Evolutionary conservation across 2,797 vertebrate species (phyloP).

Genomic region (Micropoecilia bifurca): DNA sequence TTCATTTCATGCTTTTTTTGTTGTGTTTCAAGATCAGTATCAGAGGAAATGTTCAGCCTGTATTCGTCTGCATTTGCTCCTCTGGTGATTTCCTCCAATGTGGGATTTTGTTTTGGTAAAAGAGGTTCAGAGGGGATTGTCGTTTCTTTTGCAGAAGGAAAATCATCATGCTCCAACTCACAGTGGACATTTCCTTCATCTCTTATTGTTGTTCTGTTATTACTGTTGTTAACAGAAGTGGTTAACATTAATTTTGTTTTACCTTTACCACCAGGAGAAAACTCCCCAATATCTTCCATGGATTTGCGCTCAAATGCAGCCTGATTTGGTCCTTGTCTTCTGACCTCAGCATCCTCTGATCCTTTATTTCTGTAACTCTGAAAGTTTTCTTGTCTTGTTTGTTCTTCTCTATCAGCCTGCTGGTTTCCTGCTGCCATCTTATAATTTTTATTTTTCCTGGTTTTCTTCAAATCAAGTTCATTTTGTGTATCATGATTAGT

Average conservation of each 20-base stretch:
- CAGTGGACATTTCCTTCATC: background rate
- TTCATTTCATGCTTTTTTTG: background rate
- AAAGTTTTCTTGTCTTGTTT: background rate
- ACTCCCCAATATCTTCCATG: background rate
- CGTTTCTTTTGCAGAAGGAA: background rate
- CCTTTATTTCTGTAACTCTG: background rate
- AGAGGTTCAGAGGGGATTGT: background rate
- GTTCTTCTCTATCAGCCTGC: background rate
- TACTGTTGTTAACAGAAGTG: fast-evolving
- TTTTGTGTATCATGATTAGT: background rate
- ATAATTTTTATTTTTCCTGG: background rate
- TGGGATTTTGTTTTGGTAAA: background rate
- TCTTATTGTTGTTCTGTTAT: background rate
- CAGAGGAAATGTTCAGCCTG: background rate
- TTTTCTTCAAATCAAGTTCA: background rate
- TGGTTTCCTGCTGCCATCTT: background rate
- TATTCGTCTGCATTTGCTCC: background rate
- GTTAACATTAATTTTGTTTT: background rate
- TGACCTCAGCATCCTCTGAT: background rate
- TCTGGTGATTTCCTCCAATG: background rate
- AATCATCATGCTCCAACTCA: background rate
- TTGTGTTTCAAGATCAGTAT: background rate
- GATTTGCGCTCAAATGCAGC: background rate
- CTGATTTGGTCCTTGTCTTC: background rate
- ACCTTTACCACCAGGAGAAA: background rate